phyloP scores from a whole-genome alignment of 2,797 vertebrate species.

The Orientallactaga sibirica region DNA sequence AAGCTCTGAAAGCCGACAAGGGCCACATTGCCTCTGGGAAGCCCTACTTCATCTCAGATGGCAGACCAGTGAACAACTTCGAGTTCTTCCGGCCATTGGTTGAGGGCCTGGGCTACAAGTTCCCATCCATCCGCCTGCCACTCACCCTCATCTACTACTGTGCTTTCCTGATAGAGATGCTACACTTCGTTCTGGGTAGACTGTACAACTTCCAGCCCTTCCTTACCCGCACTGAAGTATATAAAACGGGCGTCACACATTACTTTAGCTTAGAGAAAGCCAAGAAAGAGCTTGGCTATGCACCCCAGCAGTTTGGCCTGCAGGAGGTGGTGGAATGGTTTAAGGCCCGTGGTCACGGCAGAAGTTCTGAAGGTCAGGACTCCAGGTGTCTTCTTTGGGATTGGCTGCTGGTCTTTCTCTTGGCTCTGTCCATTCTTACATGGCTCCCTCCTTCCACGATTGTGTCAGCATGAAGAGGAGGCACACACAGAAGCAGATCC shows the following conservation, averaged over 20 bases:
- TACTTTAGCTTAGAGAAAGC: slow-evolving; percentile 96
- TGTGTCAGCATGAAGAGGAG: slow-evolving; percentile 62
- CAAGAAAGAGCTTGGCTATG: slow-evolving; percentile 92
- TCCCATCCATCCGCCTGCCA: slow-evolving; percentile 93
- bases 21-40: slow-evolving; percentile 92
- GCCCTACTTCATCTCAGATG: slow-evolving; percentile 97
- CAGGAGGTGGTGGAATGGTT: slow-evolving; percentile 96
- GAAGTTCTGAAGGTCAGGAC: slow-evolving; percentile 73
- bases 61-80: slow-evolving; percentile 96
- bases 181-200: slow-evolving; percentile 89
- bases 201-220: slow-evolving; percentile 97
- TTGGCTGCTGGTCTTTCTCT: slow-evolving; percentile 86
- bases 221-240: slow-evolving; percentile 96
- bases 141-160: slow-evolving; percentile 92
- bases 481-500: background rate
- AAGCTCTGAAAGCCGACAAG: slow-evolving; percentile 89
- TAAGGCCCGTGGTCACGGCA: slow-evolving; percentile 90
- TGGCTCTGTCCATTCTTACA: slow-evolving; percentile 86
- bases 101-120: slow-evolving; percentile 95
- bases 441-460: slow-evolving; percentile 89
- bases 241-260: slow-evolving; percentile 96
- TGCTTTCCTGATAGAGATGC: slow-evolving; percentile 94
- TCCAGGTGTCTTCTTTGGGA: slow-evolving; percentile 83
- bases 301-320: slow-evolving; percentile 90
- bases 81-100: slow-evolving; percentile 97